Evolutionary conservation across 1,140 invertebrate genomes (phyloP).

Genomic region (Zaprionus capensis): DNA sequence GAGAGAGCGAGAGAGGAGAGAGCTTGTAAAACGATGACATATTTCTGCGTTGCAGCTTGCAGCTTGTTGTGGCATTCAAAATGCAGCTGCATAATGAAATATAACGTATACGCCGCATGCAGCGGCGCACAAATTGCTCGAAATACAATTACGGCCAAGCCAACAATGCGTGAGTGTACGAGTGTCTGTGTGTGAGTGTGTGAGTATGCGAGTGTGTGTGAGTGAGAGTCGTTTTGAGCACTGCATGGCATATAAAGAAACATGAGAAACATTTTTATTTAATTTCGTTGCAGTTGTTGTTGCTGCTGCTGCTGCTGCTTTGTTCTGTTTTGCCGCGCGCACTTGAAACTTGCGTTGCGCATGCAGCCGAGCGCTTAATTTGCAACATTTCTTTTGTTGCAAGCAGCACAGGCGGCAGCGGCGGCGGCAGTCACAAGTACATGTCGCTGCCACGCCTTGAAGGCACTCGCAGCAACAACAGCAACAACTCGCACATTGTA

Average conservation of each 20-base stretch:
- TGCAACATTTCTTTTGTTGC: slow-evolving; percentile 75
- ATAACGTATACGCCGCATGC: slow-evolving; percentile 59
- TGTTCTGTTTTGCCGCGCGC: slow-evolving; percentile 49
- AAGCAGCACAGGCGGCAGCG: slow-evolving; percentile 29
- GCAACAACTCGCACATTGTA: slow-evolving; percentile 67
- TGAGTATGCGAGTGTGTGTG: neutral
- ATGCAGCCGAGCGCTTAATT: slow-evolving; percentile 77
- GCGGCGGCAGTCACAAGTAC: slow-evolving; percentile 30
- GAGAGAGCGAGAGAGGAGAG: neutral
- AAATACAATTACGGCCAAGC: slow-evolving; percentile 66
- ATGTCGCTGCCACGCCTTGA: slow-evolving; percentile 59
- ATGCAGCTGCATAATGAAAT: slow-evolving; percentile 65
- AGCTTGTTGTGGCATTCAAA: slow-evolving; percentile 47
- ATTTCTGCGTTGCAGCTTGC: slow-evolving; percentile 43
- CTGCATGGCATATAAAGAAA: slow-evolving; percentile 53
- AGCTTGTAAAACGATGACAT: slow-evolving; percentile 59
- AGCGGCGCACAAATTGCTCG: slow-evolving; percentile 58
- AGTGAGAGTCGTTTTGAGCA: slow-evolving; percentile 20
- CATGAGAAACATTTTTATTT: slow-evolving; percentile 67
- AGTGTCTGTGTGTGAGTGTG: slow-evolving; percentile 9
- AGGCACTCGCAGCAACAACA: slow-evolving; percentile 21
- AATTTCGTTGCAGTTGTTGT: slow-evolving; percentile 51
- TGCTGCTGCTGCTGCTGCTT: slow-evolving; percentile 22
- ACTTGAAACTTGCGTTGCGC: slow-evolving; percentile 69
- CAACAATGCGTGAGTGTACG: slow-evolving; percentile 35